Percentiles rank a stretch among this genome's conserved stretches.
These are phyloP conservation scores for Hypothenemus hampei DNA, from an alignment of 1,140 invertebrate species.

Conservation along the genomic window DNA sequence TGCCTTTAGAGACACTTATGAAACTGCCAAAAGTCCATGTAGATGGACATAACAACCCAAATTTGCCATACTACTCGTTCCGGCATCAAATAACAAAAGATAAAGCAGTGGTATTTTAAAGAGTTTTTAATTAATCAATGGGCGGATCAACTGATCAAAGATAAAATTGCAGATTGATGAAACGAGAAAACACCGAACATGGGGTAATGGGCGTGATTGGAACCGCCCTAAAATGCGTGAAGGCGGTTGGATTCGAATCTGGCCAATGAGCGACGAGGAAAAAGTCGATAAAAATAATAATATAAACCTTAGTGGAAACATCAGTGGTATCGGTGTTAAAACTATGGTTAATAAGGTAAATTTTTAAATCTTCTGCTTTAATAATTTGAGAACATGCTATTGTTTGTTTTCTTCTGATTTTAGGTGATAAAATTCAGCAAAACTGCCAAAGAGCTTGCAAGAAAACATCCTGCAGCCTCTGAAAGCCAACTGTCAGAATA, in stretches of 20 bases:
- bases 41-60: conserved; percentile 10
- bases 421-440: conserved; percentile 41
- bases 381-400: not conserved
- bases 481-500: conserved; percentile 41
- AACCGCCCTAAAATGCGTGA: conserved; percentile 49
- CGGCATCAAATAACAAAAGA: no score
- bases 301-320: conserved; percentile 10
- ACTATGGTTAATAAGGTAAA: conserved; percentile 34
- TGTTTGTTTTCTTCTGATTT: conserved; percentile 10
- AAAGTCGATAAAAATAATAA: conserved; percentile 23
- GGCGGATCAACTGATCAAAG: no score
- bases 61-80: conserved; percentile 6
- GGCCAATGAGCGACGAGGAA: conserved; percentile 44
- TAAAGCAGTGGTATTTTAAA: no score
- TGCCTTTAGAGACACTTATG: conserved; percentile 28
- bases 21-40: conserved; percentile 30
- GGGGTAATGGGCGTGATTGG: conserved; percentile 62
- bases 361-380: conserved; percentile 6
- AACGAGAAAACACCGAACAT: conserved; percentile 37
- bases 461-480: conserved; percentile 38
- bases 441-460: conserved; percentile 37
- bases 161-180: conserved; percentile 31
- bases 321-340: conserved; percentile 27
- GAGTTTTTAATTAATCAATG: conserved; percentile 11
- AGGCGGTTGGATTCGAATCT: conserved; percentile 60